These are phyloP conservation scores for Achlya flavicornis DNA, from an alignment of 2,888 invertebrate species.

Conservation along the genomic window DNA sequence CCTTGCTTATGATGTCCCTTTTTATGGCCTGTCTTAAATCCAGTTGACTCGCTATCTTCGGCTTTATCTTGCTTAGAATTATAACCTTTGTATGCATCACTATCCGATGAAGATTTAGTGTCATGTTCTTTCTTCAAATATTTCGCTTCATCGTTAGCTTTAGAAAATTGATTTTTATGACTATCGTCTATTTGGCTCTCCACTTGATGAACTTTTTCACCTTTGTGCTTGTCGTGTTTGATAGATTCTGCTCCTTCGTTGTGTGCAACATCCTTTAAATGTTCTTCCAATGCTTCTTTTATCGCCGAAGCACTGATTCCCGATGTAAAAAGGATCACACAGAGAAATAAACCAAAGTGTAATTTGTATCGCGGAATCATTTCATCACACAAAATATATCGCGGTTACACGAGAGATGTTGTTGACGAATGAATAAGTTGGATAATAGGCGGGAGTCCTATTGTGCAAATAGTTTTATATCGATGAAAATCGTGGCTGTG, in stretches of 20 bases:
- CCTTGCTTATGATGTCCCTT: constrained; percentile 88
- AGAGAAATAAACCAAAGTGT: constrained; percentile 48
- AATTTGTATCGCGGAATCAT: constrained; percentile 63
- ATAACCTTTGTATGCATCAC: constrained; percentile 73
- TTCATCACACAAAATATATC: constrained; percentile 50
- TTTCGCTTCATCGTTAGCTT: constrained; percentile 75
- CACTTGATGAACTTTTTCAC: constrained; percentile 74
- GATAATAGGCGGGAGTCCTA: constrained; percentile 59
- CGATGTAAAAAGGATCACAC: constrained; percentile 56
- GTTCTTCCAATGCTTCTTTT: constrained; percentile 78
- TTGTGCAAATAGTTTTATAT: constrained; percentile 76
- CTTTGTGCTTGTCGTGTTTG: constrained; percentile 74
- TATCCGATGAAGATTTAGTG: constrained; percentile 71
- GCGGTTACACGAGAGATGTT: constrained; percentile 40
- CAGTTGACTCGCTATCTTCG: constrained; percentile 70
- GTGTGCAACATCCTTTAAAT: constrained; percentile 73
- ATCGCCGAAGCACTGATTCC: constrained; percentile 60
- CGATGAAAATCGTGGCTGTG: constrained; percentile 65
- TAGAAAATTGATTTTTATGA: constrained; percentile 73
- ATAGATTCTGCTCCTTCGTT: constrained; percentile 70
- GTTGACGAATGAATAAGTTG: constrained; percentile 40
- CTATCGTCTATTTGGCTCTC: constrained; percentile 70
- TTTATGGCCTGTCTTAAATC: constrained; percentile 82
- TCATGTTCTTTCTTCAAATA: constrained; percentile 78
- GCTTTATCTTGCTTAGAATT: constrained; percentile 71